phyloP scores from a whole-genome alignment of 2,888 invertebrate species.

The Caenorhabditis virilis region DNA sequence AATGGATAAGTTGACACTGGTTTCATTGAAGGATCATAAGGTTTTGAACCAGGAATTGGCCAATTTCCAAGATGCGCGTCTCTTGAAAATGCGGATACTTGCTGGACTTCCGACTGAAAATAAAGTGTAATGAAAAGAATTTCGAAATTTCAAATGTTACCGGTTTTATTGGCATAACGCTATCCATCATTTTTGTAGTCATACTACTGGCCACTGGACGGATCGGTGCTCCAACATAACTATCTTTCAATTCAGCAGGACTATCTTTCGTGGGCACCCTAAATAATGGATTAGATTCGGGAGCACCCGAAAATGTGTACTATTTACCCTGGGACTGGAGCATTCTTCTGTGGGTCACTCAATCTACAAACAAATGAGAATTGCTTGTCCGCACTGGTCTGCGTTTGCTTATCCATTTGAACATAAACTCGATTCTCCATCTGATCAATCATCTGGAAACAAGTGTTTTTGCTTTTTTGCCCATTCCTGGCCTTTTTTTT shows the following conservation, averaged over 20 bases:
- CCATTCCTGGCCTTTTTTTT: too few relatives aligned
- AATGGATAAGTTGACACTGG: slow-evolving; percentile 44
- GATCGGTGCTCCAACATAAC: slow-evolving; percentile 9
- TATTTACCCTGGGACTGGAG: neutral
- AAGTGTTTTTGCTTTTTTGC: too few relatives aligned
- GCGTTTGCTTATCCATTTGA: slow-evolving; percentile 67
- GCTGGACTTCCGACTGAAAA: slow-evolving; percentile 33
- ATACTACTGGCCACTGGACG: slow-evolving; percentile 38
- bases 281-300: too few relatives aligned
- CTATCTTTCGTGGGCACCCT: slow-evolving; percentile 17
- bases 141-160: slow-evolving; percentile 2
- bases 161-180: slow-evolving; percentile 22
- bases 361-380: slow-evolving; percentile 66
- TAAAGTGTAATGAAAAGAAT: too few relatives aligned
- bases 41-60: slow-evolving; percentile 55
- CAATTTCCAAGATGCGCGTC: slow-evolving; percentile 54
- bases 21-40: slow-evolving; percentile 46
- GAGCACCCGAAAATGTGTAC: too few relatives aligned
- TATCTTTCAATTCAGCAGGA: slow-evolving; percentile 9
- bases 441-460: slow-evolving; percentile 59
- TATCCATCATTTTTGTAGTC: slow-evolving; percentile 22
- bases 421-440: slow-evolving; percentile 68
- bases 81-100: slow-evolving; percentile 40
- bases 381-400: slow-evolving; percentile 62
- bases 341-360: slow-evolving; percentile 37